phyloP scores from a whole-genome alignment of 2,888 invertebrate species.

The Meganola albula region DNA sequence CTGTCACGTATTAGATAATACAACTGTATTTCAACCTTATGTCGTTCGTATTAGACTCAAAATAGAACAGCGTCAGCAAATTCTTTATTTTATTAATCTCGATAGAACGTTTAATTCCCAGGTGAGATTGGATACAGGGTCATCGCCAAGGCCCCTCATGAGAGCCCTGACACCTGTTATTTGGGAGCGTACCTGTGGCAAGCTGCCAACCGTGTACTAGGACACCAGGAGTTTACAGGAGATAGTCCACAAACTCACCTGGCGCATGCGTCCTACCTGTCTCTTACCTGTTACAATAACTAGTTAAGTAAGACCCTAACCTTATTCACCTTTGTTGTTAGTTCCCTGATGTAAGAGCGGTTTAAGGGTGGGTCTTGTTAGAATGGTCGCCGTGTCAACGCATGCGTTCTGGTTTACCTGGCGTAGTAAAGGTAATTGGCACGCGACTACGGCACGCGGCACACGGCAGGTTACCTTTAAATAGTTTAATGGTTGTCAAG shows the following conservation, averaged over 20 bases:
- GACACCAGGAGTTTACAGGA: conserved; percentile 45
- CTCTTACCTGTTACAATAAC: conserved; percentile 49
- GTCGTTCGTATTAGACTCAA: conserved; percentile 8
- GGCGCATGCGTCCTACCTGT: conserved; percentile 72
- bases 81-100: conserved; percentile 8
- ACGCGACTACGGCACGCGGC: conserved; percentile 33
- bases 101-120: conserved; percentile 11
- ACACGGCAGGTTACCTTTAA: conserved; percentile 8
- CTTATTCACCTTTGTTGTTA: not conserved
- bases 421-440: conserved; percentile 27
- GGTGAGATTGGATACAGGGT: conserved; percentile 35
- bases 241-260: conserved; percentile 48
- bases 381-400: conserved; percentile 31
- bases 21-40: conserved; percentile 12
- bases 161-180: conserved; percentile 54
- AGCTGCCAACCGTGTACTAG: conserved; percentile 75
- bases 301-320: conserved; percentile 36
- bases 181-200: conserved; percentile 76
- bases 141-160: conserved; percentile 45
- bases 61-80: conserved; percentile 1
- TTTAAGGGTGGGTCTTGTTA: conserved; percentile 30
- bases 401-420: conserved; percentile 43
- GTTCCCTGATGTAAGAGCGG: conserved; percentile 9
- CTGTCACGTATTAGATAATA: no score
- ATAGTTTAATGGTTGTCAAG: no score